Evolutionary conservation across 1,140 invertebrate species (phyloP).

Genomic region (Microvelia longipes): DNA sequence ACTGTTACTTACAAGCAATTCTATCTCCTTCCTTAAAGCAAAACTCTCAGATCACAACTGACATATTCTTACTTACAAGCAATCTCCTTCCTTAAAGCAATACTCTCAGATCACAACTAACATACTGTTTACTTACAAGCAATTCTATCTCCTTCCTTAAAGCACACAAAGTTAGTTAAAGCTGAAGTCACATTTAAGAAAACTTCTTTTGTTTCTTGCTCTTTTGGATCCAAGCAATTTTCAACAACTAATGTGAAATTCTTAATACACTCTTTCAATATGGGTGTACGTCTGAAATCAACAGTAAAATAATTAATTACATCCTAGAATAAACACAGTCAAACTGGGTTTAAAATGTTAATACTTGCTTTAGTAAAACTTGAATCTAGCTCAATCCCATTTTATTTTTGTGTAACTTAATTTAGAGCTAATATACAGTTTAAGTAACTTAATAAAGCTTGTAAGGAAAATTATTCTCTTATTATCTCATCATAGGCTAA

Average conservation of each 20-base stretch:
- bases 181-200: slow-evolving; percentile 46
- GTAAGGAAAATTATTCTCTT: no score
- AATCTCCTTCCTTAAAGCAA: slow-evolving; percentile 63
- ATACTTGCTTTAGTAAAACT: no score
- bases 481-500: no score
- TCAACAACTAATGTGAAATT: slow-evolving; percentile 41
- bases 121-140: slow-evolving; percentile 46
- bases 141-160: slow-evolving; percentile 62
- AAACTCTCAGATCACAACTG: no score
- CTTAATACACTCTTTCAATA: slow-evolving; percentile 40
- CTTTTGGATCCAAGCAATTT: slow-evolving; percentile 43
- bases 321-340: no score
- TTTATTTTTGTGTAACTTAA: no score
- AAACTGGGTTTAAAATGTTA: no score
- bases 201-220: slow-evolving; percentile 39
- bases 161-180: slow-evolving; percentile 51
- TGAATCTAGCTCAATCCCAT: no score
- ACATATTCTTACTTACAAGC: slow-evolving; percentile 48
- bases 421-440: no score
- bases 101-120: no score
- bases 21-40: slow-evolving; percentile 64
- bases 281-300: slow-evolving; percentile 39
- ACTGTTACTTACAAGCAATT: slow-evolving; percentile 50
- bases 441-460: no score
- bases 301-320: not conserved